Conservation (phyloP, 2,113 vertebrate species). For the Tapirus terrestris region DNA sequence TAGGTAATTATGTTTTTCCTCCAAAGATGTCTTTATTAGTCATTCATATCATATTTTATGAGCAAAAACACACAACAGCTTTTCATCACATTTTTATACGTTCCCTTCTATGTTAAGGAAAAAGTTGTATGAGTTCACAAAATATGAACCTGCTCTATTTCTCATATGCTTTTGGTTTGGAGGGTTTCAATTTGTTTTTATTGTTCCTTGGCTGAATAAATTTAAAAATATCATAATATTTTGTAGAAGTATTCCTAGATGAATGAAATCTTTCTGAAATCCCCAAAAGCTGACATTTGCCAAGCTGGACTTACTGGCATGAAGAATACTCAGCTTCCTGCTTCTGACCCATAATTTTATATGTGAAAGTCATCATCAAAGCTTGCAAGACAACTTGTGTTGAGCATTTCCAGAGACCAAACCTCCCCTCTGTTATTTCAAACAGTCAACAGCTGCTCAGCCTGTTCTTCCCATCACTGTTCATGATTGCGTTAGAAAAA, state of each 20-base stretch:
- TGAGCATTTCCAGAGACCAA: slow-evolving; percentile 72
- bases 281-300: slow-evolving; percentile 30
- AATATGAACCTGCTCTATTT: neutral
- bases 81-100: neutral
- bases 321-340: slow-evolving; percentile 53
- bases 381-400: slow-evolving; percentile 66
- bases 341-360: slow-evolving; percentile 69
- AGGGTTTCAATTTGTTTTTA: neutral
- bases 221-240: neutral
- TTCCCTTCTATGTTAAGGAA: neutral
- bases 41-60: neutral
- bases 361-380: slow-evolving; percentile 62
- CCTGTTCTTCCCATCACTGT: slow-evolving; percentile 68
- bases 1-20: neutral
- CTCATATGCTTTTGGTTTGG: neutral
- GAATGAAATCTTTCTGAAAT: neutral
- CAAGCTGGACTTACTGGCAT: slow-evolving; percentile 65
- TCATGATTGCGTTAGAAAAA: slow-evolving; percentile 4
- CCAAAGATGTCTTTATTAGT: neutral
- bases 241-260: neutral
- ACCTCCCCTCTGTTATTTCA: slow-evolving; percentile 70
- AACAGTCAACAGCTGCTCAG: slow-evolving; percentile 81
- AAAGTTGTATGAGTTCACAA: neutral
- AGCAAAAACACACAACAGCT: neutral
- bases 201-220: neutral